A percentile compares a stretch with the other conserved stretches of the same genome.
These are phyloP conservation scores for Fulica atra DNA, from an alignment of 2,113 vertebrate genomes.

Conservation along the genomic window DNA sequence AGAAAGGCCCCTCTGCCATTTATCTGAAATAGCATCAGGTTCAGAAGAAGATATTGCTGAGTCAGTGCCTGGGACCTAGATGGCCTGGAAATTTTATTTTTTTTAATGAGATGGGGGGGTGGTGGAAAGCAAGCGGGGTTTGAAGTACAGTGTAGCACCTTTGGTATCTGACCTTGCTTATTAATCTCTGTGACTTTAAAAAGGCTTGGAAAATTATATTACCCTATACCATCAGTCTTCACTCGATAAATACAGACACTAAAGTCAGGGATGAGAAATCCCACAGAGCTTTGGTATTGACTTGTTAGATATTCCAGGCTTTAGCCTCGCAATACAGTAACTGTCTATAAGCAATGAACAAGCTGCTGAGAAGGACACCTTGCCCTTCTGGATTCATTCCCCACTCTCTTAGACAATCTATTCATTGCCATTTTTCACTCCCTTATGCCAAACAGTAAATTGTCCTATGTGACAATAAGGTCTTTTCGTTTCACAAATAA, in stretches of 20 bases:
- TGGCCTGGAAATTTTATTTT: neutral
- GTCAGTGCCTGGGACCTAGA: neutral
- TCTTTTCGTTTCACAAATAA: no score
- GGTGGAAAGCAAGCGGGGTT: neutral
- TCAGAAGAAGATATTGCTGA: neutral
- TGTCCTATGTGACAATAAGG: neutral
- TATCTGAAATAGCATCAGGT: neutral
- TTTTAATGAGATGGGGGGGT: neutral
- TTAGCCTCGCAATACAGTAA: constrained; percentile 28
- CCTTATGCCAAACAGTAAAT: neutral
- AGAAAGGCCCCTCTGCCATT: neutral
- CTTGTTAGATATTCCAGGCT: constrained; percentile 30
- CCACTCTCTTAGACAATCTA: neutral
- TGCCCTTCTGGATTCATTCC: constrained; percentile 5
- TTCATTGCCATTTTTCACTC: neutral
- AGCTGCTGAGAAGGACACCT: neutral
- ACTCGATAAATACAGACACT: constrained; percentile 52
- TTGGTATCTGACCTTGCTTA: constrained; percentile 73
- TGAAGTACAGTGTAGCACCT: neutral
- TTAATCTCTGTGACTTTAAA: constrained; percentile 76
- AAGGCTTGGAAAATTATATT: constrained; percentile 75
- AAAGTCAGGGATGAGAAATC: constrained; percentile 7
- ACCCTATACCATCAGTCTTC: constrained; percentile 43
- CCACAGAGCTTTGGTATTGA: constrained; percentile 6
- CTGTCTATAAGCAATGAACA: constrained; percentile 47